A percentile compares a stretch with the other conserved stretches of the same genome.
These are phyloP conservation scores for Rhinolophus ferrumequinum DNA, from an alignment of 2,113 vertebrate genomes.

Conservation along the genomic window DNA sequence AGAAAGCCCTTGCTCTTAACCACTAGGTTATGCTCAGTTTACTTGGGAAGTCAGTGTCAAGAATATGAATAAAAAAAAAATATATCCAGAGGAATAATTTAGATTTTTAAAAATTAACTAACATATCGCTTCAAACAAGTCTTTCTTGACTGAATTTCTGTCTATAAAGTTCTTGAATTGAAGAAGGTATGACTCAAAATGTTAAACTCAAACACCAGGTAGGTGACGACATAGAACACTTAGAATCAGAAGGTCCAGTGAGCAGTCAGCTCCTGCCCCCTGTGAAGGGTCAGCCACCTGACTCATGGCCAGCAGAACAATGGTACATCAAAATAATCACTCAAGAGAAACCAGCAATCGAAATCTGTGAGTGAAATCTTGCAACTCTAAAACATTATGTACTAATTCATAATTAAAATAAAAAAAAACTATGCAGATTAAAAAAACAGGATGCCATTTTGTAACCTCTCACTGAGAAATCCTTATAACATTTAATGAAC, in stretches of 20 bases:
- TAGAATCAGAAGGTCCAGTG: neutral
- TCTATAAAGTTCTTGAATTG: neutral
- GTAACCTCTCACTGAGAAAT: conserved; percentile 29
- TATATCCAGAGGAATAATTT: neutral
- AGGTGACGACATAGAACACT: neutral
- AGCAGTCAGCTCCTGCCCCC: neutral
- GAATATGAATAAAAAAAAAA: conserved; percentile 29
- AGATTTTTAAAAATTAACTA: neutral
- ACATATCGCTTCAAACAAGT: conserved; percentile 25
- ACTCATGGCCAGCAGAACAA: neutral
- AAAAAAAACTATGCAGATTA: neutral
- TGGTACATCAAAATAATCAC: neutral
- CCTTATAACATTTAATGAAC: neutral
- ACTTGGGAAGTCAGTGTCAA: neutral
- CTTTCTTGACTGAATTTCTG: conserved; percentile 11
- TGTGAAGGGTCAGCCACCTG: neutral
- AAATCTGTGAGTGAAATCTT: neutral
- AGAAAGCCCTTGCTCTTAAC: neutral
- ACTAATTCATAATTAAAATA: neutral
- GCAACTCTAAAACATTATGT: neutral
- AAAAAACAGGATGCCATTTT: neutral
- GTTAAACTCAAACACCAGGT: neutral
- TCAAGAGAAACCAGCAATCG: neutral
- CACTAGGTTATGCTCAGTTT: neutral
- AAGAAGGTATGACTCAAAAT: neutral